These are phyloP conservation scores for Drosophila mercatorum DNA, from an alignment of 2,888 invertebrate genomes.

Conservation along the genomic window DNA sequence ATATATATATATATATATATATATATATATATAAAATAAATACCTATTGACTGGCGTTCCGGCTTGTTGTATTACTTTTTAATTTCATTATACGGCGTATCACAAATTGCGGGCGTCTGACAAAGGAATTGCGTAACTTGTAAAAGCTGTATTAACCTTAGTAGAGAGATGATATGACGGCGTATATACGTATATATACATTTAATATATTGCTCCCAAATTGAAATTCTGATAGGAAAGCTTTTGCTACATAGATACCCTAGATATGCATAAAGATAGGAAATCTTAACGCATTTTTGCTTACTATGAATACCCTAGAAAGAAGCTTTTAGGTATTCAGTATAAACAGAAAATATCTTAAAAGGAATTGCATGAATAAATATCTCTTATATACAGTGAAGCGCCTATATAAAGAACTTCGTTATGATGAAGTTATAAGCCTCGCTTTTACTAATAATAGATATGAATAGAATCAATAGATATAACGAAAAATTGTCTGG, in stretches of 20 bases:
- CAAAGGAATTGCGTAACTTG: constrained; percentile 11
- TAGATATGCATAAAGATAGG: background rate
- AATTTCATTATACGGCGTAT: constrained; percentile 28
- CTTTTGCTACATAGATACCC: background rate
- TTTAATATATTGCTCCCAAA: too few relatives aligned
- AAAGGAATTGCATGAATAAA: background rate
- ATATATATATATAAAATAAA: constrained; percentile 3
- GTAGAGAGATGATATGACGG: background rate
- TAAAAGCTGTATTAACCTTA: constrained; percentile 6
- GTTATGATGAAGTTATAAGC: too few relatives aligned
- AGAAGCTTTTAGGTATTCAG: background rate
- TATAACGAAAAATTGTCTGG: too few relatives aligned
- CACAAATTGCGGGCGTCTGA: background rate
- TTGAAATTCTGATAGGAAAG: background rate
- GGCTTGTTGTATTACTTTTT: constrained; percentile 30
- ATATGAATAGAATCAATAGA: too few relatives aligned
- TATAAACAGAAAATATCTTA: background rate
- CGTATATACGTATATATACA: too few relatives aligned
- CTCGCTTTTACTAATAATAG: too few relatives aligned
- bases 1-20: background rate
- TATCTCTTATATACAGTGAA: background rate
- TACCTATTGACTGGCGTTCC: constrained; percentile 27
- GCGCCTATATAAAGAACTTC: too few relatives aligned
- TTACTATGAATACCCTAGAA: background rate
- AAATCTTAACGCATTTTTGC: too few relatives aligned